Evolutionary conservation across 2,797 vertebrate species (phyloP).

Genomic region (Nannoperca obscura): DNA sequence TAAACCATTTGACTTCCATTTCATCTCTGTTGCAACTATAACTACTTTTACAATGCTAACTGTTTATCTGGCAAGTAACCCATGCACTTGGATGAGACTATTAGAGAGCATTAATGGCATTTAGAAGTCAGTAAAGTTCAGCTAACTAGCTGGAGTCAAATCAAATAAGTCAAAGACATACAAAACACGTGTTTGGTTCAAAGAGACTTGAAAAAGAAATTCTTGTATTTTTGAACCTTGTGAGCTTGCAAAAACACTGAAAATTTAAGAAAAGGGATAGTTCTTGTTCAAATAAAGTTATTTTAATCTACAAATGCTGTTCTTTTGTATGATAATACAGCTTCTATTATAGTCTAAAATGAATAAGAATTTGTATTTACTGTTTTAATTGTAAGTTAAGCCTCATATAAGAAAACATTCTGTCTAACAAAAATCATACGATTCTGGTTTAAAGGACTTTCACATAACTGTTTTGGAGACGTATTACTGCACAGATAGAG

Average conservation of each 20-base stretch:
- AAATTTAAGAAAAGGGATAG: no score
- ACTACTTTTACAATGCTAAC: background rate
- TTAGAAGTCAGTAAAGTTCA: background rate
- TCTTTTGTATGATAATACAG: background rate
- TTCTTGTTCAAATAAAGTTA: background rate
- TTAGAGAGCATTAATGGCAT: background rate
- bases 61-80: background rate
- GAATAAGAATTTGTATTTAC: no score
- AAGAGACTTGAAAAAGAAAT: no score
- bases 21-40: background rate
- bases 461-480: slow-evolving; percentile 38
- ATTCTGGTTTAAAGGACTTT: slow-evolving; percentile 14
- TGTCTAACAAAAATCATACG: background rate
- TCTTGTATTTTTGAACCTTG: no score
- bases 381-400: no score
- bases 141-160: background rate
- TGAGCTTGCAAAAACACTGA: no score
- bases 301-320: background rate
- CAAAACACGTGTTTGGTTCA: background rate
- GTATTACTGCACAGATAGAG: slow-evolving; percentile 25
- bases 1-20: background rate
- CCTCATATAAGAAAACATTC: no score
- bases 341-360: no score
- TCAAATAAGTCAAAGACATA: background rate
- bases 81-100: background rate